Base-by-base conservation (phyloP, 1,140 invertebrate genomes). In the Drosophila funebris region DNA sequence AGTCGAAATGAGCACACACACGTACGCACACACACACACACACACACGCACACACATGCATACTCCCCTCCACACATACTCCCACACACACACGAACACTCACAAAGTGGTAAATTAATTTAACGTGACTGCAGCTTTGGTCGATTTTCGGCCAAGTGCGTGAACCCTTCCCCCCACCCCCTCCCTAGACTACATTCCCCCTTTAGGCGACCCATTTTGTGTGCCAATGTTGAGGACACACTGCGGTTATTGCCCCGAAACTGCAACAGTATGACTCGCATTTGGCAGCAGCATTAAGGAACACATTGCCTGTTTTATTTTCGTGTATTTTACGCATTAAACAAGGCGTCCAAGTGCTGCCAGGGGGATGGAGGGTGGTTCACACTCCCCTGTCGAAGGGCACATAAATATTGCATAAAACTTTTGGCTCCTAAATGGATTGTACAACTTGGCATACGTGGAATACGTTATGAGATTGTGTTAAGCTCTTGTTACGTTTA, bases 121-220 rank as follows among this genome's bases (percentile, higher is more conserved):
- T 87, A 87, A 87, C 83, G 83, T 88, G 83, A 87, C 83, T 88
- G 78, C 68, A 87, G 83, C 79, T 82, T 82, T 82, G 83, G 82
- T 82, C 82, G 82, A 78, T 76, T 88, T 88, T 88, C 71, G 78
- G 60, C 78, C 78, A 87, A 78, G 78, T 75, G 75, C 74, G 73
- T 76, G 67, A 1, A 29, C 16, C 37, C 11, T 14, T 11, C 39
- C 41, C 22, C 43, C 4, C n/a, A 4, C 5, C 16, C 22, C 27
- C 2, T n/a, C 48, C 31, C 22, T 44, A 22, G 54, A 22, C 18
- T 14, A 8, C 50, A 14, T 18, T 9, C 37, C 50, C n/a, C 37
- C 24, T 67, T 22, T 14, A 9, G 53, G 48, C 27, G n/a, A n/a
- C 61, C 31, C 16, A 36, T 58, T 66, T 44, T 71, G 73, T 70